Evolutionary conservation across 2,888 invertebrate genomes (phyloP).

Genomic region (Axea sp.): DNA sequence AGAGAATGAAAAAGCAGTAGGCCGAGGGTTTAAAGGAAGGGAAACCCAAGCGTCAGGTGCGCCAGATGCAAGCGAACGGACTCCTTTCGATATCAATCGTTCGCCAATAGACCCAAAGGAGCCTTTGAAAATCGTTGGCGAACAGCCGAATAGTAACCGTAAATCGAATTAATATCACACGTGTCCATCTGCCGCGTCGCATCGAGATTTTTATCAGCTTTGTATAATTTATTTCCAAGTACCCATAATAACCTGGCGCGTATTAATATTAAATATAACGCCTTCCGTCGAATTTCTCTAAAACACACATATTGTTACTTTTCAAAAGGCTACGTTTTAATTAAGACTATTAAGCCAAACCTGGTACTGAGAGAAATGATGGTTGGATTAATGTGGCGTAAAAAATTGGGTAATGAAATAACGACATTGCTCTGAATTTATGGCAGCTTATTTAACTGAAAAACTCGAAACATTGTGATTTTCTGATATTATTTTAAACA

Average conservation of each 20-base stretch:
- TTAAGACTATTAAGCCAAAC: conserved; percentile 45
- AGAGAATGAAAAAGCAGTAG: conserved; percentile 56
- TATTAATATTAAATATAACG: conserved; percentile 59
- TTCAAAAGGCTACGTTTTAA: conserved; percentile 45
- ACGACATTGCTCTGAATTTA: conserved; percentile 13
- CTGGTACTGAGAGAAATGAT: conserved; percentile 37
- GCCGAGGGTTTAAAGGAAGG: conserved; percentile 63
- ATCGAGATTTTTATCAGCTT: conserved; percentile 59
- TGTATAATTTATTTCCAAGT: conserved; percentile 60
- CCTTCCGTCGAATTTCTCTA: conserved; percentile 52
- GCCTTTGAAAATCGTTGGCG: conserved; percentile 60
- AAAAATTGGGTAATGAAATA: conserved; percentile 52
- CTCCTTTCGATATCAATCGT: conserved; percentile 76
- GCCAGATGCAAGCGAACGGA: conserved; percentile 74
- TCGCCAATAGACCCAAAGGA: conserved; percentile 69
- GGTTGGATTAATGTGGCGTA: conserved; percentile 48
- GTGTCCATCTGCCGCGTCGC: conserved; percentile 55
- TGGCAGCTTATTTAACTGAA: not conserved
- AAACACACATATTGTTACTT: conserved; percentile 54
- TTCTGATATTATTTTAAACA: not conserved
- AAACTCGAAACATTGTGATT: not conserved
- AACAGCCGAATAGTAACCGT: conserved; percentile 49
- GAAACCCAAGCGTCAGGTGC: conserved; percentile 76
- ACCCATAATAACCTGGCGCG: conserved; percentile 54
- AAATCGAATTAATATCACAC: conserved; percentile 59